Percentiles rank a stretch among this genome's conserved stretches.
Evolutionary conservation across 2,113 vertebrate genomes (phyloP).

Genomic region (Megalops atlanticus): DNA sequence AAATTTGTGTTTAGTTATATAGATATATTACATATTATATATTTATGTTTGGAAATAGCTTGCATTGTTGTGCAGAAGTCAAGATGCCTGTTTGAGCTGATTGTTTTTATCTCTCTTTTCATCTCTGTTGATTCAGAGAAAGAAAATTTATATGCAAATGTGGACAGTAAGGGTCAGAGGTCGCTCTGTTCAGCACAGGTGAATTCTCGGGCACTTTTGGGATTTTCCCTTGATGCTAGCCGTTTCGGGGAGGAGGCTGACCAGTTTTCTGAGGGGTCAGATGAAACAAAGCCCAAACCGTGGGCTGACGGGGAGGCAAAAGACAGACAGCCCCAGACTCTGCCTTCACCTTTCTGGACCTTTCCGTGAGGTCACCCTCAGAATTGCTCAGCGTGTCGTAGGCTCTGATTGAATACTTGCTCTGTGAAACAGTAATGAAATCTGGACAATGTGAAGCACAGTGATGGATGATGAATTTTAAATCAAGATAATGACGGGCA

Average conservation of each 20-base stretch:
- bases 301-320: background rate
- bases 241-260: background rate
- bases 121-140: background rate
- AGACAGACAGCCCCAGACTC: background rate
- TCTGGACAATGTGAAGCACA: background rate
- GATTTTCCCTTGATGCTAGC: background rate
- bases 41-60: too few relatives aligned
- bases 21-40: too few relatives aligned
- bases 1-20: background rate
- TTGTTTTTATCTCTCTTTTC: background rate
- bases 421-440: background rate
- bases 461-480: background rate
- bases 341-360: background rate
- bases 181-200: background rate
- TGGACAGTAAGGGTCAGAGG: background rate
- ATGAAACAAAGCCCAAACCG: background rate
- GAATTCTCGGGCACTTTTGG: background rate
- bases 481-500: too few relatives aligned
- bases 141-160: background rate
- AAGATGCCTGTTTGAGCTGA: background rate
- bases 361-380: background rate
- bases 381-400: background rate
- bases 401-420: background rate
- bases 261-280: background rate
- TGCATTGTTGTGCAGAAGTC: background rate